These are phyloP conservation scores for Anticlea derivata DNA, from an alignment of 2,888 invertebrate genomes.

Conservation along the genomic window DNA sequence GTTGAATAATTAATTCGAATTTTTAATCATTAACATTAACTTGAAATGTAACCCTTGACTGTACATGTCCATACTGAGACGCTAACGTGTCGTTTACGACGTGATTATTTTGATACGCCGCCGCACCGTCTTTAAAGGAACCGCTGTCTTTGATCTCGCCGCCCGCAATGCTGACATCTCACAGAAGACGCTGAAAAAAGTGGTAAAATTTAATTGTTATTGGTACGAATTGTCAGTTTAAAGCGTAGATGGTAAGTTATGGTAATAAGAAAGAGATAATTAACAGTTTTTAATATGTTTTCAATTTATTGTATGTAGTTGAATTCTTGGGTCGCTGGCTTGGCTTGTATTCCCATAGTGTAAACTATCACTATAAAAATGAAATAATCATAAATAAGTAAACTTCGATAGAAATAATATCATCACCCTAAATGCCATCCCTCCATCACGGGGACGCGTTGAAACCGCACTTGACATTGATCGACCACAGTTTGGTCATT, in stretches of 20 bases:
- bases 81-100: slow-evolving; percentile 59
- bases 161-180: slow-evolving; percentile 60
- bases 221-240: slow-evolving; percentile 40
- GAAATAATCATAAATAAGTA: too few species aligned
- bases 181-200: slow-evolving; percentile 48
- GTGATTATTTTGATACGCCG: slow-evolving; percentile 54
- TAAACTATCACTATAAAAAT: too few species aligned
- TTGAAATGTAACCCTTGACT: slow-evolving; percentile 26
- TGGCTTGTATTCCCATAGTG: too few species aligned
- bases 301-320: background rate
- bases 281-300: background rate
- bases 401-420: too few species aligned
- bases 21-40: slow-evolving; percentile 12
- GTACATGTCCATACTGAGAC: slow-evolving; percentile 41
- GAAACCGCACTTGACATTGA: too few species aligned
- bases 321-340: too few species aligned
- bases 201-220: slow-evolving; percentile 46
- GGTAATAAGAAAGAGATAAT: slow-evolving; percentile 19
- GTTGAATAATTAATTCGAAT: slow-evolving; percentile 1
- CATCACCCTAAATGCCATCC: too few species aligned
- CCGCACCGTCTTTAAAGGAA: slow-evolving; percentile 59
- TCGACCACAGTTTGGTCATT: too few species aligned
- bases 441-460: too few species aligned
- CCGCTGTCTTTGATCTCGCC: slow-evolving; percentile 67
- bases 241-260: slow-evolving; percentile 28